These are phyloP conservation scores for Progne subis DNA, from an alignment of 2,113 vertebrate genomes.

Conservation along the genomic window DNA sequence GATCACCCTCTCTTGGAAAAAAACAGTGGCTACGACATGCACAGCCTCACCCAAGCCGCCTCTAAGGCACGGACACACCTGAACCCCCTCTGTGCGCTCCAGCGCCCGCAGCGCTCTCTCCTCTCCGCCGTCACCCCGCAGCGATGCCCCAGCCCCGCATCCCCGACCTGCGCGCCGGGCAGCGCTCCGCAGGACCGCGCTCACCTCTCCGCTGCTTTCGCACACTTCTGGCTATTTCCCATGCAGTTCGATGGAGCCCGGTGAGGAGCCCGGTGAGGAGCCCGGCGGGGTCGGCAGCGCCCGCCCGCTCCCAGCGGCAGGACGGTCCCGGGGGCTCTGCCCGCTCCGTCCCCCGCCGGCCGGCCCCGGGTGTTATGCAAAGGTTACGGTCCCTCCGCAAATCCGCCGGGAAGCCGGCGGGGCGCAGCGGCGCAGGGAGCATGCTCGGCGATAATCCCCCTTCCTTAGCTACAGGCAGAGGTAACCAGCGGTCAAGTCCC, in stretches of 20 bases:
- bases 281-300: background rate
- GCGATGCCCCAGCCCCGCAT: no score
- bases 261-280: background rate
- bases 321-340: background rate
- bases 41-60: rapidly evolving
- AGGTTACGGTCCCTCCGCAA: slow-evolving; percentile 46
- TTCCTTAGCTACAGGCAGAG: slow-evolving; percentile 63
- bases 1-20: background rate
- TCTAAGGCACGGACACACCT: rapidly evolving
- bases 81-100: rapidly evolving
- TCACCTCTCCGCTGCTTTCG: background rate
- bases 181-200: background rate
- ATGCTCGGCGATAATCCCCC: slow-evolving; percentile 73
- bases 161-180: rapidly evolving
- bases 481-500: slow-evolving; percentile 84
- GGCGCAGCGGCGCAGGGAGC: slow-evolving; percentile 70
- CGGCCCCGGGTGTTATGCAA: slow-evolving; percentile 55
- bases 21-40: rapidly evolving
- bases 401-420: slow-evolving; percentile 53
- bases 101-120: rapidly evolving
- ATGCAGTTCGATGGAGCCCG: rapidly evolving
- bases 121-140: rapidly evolving
- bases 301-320: background rate
- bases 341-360: background rate
- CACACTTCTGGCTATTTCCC: background rate